phyloP scores from a whole-genome alignment of 2,888 invertebrate genomes.

The Unio delphinus region DNA sequence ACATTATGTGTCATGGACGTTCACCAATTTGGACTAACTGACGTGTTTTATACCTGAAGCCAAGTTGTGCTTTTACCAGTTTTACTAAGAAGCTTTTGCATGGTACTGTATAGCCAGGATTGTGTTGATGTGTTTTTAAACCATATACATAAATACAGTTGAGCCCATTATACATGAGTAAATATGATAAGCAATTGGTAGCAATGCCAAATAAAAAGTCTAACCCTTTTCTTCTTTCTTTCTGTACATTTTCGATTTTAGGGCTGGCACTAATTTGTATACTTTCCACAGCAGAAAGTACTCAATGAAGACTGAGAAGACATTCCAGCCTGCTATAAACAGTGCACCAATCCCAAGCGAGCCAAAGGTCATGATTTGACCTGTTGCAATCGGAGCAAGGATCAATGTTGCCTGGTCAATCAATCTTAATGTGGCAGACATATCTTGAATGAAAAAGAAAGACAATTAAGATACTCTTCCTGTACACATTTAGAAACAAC shows the following conservation, averaged over 20 bases:
- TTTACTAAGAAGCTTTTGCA: too few relatives aligned
- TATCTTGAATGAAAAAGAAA: slow-evolving; percentile 56
- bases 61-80: too few relatives aligned
- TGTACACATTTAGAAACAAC: too few relatives aligned
- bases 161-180: too few relatives aligned
- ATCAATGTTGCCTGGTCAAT: slow-evolving; percentile 73
- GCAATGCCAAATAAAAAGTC: not conserved
- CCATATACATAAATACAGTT: too few relatives aligned
- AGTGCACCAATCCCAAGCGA: slow-evolving; percentile 60
- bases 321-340: slow-evolving; percentile 72
- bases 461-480: too few relatives aligned
- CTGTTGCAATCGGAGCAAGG: slow-evolving; percentile 73
- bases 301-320: slow-evolving; percentile 73
- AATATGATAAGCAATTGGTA: too few relatives aligned
- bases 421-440: slow-evolving; percentile 73
- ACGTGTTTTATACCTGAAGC: too few relatives aligned
- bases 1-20: too few relatives aligned
- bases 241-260: slow-evolving; percentile 60
- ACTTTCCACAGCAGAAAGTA: slow-evolving; percentile 71
- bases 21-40: too few relatives aligned
- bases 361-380: slow-evolving; percentile 71
- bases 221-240: slow-evolving; percentile 30
- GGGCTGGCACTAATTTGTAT: slow-evolving; percentile 69
- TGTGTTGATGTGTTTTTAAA: too few relatives aligned
- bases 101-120: too few relatives aligned